Base-by-base conservation (phyloP, 1,140 invertebrate species). In the Ceratina japonica region DNA sequence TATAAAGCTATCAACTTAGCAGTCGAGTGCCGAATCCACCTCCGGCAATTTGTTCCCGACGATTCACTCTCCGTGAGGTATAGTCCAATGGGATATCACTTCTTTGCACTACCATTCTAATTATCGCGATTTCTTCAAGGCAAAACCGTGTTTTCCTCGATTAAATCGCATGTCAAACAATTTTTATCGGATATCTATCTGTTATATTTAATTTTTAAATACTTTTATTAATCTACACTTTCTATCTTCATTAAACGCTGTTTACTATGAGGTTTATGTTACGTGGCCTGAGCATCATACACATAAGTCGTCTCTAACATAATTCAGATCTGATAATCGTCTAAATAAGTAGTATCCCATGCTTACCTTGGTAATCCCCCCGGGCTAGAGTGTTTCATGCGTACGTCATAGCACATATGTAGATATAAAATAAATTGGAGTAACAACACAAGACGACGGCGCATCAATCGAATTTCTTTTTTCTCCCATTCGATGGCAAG, bases 331-430 rank as follows among this genome's bases (percentile, higher is more conserved):
- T n/a, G n/a, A n/a, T n/a, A n/a, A n/a, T n/a, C n/a, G n/a, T 84
- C 59, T 22, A 37, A 61, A 81, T 85, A 80, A 77, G 85, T 88
- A 86, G 85, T 84, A 81, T 81, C 78, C 54, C 75, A 75, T 54
- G 59, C 49, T 71, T 79, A 79, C 80, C 82, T 74, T 87, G 83
- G 89, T 89, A 87, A 89, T 88, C 87, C 86, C 86, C 78, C 68
- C 24, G 44, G 54, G 69, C 72, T 64, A 62, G 62, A 75, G 68
- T 31, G 37, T 61, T 58, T 66, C 37, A n/a, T n/a, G 5, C 5
- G 37, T 44, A 44, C 10, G 37, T 44, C 3, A 3, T 31, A 31
- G 27, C 37, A 8, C 37, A 8, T 8, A 44, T 10, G 37, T 44
- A 44, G 5, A 44, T 44, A 8, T 44, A 44, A 44, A 44, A 44